phyloP scores from a whole-genome alignment of 2,113 vertebrate genomes.

The Periophthalmodon schlosseri region DNA sequence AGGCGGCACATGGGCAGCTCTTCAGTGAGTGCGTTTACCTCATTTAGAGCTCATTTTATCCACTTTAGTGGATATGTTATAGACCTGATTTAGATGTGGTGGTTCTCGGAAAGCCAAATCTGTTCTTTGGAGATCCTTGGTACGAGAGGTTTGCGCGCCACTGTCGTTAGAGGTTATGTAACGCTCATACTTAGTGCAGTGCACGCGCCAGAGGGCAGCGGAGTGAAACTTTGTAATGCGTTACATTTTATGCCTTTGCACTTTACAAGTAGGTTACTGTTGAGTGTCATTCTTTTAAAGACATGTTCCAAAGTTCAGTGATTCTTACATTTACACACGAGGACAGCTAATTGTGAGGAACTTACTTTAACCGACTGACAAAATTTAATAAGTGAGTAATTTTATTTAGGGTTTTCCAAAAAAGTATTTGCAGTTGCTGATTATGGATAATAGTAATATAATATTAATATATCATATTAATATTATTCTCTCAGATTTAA shows the following conservation, averaged over 20 bases:
- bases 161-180: not conserved
- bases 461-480: too few species aligned
- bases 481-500: not conserved
- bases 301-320: conserved; percentile 27
- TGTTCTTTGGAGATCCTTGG: too few species aligned
- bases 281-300: not conserved
- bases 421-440: not conserved
- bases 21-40: too few species aligned
- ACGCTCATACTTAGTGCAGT: not conserved
- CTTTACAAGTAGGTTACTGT: not conserved
- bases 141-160: too few species aligned
- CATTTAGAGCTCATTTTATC: too few species aligned
- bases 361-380: not conserved
- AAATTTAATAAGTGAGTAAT: not conserved
- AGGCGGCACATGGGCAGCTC: too few species aligned
- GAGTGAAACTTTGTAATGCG: not conserved
- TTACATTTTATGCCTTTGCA: too few species aligned
- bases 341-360: not conserved
- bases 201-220: too few species aligned
- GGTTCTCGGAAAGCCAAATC: too few species aligned
- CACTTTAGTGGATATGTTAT: too few species aligned
- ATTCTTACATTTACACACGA: not conserved
- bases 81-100: too few species aligned
- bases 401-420: not conserved
- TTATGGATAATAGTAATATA: not conserved